Evolutionary conservation across 2,113 vertebrate species (phyloP).

Genomic region (Nibea albiflora): DNA sequence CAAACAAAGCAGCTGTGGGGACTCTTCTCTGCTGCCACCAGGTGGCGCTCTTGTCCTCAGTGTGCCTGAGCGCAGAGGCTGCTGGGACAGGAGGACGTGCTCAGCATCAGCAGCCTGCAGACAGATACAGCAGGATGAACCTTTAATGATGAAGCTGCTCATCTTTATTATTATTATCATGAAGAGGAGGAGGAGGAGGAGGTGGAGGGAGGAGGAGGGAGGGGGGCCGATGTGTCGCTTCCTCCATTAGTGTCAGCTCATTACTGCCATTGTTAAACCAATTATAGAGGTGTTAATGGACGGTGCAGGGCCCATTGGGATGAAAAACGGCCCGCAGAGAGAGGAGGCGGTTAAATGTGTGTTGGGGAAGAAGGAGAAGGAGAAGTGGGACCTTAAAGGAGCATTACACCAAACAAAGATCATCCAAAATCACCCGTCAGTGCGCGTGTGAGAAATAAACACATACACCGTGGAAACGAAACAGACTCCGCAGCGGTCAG

Average conservation of each 20-base stretch:
- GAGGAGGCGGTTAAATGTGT: slow-evolving; percentile 43
- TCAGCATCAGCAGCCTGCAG: not conserved
- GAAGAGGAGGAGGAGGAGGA: not conserved
- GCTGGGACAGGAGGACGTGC: too few species aligned
- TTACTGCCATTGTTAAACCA: slow-evolving; percentile 82
- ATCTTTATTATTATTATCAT: not conserved
- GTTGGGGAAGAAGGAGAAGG: not conserved
- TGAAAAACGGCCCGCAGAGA: slow-evolving; percentile 57
- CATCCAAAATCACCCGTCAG: not conserved
- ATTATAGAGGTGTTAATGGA: slow-evolving; percentile 86
- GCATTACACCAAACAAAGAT: slow-evolving; percentile 5
- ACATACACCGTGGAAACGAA: not conserved
- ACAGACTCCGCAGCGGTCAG: not conserved
- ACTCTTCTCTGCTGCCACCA: slow-evolving; percentile 10
- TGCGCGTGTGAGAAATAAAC: not conserved
- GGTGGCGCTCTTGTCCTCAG: slow-evolving; percentile 45
- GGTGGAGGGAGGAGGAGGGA: too few species aligned
- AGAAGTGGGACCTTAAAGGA: not conserved
- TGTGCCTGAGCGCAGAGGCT: not conserved
- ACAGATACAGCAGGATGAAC: not conserved
- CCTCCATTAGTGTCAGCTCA: slow-evolving; percentile 81
- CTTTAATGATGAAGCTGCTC: not conserved
- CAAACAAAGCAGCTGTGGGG: not conserved
- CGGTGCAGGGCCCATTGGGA: slow-evolving; percentile 39
- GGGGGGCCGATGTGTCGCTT: slow-evolving; percentile 66